A percentile compares a stretch with the other conserved stretches of the same genome.
These are phyloP conservation scores for Pseudochaenichthys georgianus DNA, from an alignment of 2,797 vertebrate genomes.

Conservation along the genomic window DNA sequence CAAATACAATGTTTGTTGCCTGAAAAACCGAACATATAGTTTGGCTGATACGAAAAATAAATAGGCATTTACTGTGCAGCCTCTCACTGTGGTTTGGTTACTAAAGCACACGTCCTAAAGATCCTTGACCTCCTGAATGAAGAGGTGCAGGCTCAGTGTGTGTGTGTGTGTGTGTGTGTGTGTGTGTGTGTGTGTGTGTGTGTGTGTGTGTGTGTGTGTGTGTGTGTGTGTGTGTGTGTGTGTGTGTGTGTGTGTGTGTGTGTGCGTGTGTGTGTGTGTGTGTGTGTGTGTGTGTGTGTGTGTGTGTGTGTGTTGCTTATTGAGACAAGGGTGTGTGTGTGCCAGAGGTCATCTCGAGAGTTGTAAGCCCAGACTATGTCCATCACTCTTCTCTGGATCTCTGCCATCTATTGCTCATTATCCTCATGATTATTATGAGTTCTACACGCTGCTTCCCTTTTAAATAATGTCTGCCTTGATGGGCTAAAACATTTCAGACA, in stretches of 20 bases:
- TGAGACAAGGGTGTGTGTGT: conserved; percentile 2
- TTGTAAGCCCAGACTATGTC: conserved; percentile 73
- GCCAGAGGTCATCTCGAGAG: conserved; percentile 78
- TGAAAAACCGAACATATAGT: background rate
- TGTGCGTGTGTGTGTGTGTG: conserved; percentile 40
- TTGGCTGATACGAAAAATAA: conserved; percentile 6
- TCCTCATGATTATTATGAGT: conserved; percentile 69
- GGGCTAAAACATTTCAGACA: conserved; percentile 49
- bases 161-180: conserved; percentile 10
- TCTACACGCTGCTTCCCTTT: conserved; percentile 50
- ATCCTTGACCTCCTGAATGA: conserved; percentile 48
- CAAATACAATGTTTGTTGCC: background rate
- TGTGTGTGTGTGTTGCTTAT: conserved; percentile 28
- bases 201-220: conserved; percentile 30
- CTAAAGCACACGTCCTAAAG: conserved; percentile 7
- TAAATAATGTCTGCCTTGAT: conserved; percentile 52
- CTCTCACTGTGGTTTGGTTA: conserved; percentile 5
- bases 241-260: conserved; percentile 25
- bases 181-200: conserved; percentile 37
- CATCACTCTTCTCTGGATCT: conserved; percentile 78
- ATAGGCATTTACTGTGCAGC: background rate
- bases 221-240: conserved; percentile 40
- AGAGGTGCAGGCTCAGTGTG: conserved; percentile 21
- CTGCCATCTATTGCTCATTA: conserved; percentile 74
- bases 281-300: conserved; percentile 29